Base-by-base conservation (phyloP, 2,797 vertebrate genomes). In the Sparidentex hasta region DNA sequence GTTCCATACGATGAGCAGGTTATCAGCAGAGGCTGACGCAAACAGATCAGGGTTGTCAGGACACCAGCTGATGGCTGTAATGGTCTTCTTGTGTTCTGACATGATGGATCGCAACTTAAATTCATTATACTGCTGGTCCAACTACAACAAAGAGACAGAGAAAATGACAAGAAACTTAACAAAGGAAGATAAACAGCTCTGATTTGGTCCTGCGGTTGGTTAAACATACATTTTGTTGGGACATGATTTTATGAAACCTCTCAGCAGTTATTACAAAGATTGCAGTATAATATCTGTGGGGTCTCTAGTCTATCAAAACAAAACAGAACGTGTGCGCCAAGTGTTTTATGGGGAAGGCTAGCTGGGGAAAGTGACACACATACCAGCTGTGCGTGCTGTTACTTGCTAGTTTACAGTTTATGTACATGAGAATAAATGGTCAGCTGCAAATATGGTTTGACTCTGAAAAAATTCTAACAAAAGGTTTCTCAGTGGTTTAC, bases 21-120 rank as follows among this genome's bases (percentile, higher is more conserved):
- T 97, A 75, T 99, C 98, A 0, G 96, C 96, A 17, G 98, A 97
- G 84, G 97, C 96, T 18, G 98, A 99, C 7, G 96, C 97, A 86
- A 99, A 97, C 68, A 98, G 69, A 0, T 99, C 98, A 0, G 96
- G 95, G 83, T 98, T 96, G 89, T 98, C 96, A 0, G 97, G 97
- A 92, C 97, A 97, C 98, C 98, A 99, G 20, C 97, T 97, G 90
- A 99, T 97, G 21, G 98, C 97, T 17, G 98, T 99, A 84, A 99
- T 99, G 66, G 98, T 99, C 95, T 98, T 99, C 93, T 99, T 99
- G 90, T 99, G 98, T 74, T 99, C 98, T 13, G 98, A 97, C 98
- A 99, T 99, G 94, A 99, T 99, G 38, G 97, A 96, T 16, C 91
- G 91, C 77, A 99, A 92, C 83, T 98, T 99, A 90, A 98, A 99